These are phyloP conservation scores for Drosophila miranda DNA, from an alignment of 1,140 invertebrate genomes.

Conservation along the genomic window DNA sequence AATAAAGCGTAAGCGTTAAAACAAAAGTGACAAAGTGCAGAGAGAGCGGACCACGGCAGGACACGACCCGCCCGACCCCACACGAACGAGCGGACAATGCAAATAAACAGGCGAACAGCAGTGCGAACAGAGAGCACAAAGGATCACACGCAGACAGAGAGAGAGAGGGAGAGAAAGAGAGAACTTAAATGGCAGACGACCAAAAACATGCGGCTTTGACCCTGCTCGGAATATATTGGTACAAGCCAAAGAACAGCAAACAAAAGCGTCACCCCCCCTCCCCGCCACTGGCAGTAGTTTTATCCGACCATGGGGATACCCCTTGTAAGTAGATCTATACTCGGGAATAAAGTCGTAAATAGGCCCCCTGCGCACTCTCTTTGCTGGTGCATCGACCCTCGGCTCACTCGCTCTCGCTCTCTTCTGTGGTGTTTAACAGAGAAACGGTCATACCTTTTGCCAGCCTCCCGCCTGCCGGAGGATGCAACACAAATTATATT, in stretches of 20 bases:
- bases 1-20: constrained; percentile 72
- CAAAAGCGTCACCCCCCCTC: neutral
- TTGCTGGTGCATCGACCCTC: too few species aligned
- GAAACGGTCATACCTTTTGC: too few species aligned
- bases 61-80: neutral
- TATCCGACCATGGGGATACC: too few species aligned
- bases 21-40: constrained; percentile 69
- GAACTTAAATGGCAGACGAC: constrained; percentile 43
- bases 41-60: constrained; percentile 12
- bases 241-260: constrained; percentile 16
- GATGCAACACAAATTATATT: too few species aligned
- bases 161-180: neutral
- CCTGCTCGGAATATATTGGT: neutral
- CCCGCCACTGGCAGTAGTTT: neutral
- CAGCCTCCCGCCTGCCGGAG: too few species aligned
- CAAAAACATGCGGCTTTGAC: constrained; percentile 59
- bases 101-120: constrained; percentile 49
- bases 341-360: too few species aligned
- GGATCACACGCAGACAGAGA: constrained; percentile 16
- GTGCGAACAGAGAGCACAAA: constrained; percentile 40
- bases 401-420: too few species aligned
- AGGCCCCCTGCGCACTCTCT: too few species aligned
- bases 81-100: constrained; percentile 39
- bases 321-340: too few species aligned
- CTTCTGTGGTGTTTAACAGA: too few species aligned